Conservation (phyloP, 2,888 invertebrate species). For the Oligia latruncula region DNA sequence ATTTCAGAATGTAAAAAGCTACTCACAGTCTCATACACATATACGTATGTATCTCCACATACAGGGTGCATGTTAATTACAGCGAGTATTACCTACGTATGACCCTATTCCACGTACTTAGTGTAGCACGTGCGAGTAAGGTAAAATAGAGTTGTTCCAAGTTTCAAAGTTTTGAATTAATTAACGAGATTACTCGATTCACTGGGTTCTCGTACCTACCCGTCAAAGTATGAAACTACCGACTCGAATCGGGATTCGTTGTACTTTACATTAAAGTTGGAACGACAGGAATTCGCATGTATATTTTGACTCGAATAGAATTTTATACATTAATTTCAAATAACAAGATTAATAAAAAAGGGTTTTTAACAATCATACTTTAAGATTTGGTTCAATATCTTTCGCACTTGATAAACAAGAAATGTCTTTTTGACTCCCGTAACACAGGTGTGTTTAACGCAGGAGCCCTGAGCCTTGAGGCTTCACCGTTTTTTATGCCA, state of each 20-base stretch:
- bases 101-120: conserved; percentile 30
- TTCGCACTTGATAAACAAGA: neutral
- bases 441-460: no score
- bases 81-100: conserved; percentile 19
- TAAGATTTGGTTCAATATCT: neutral
- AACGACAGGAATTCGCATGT: conserved; percentile 4
- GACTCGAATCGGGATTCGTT: conserved; percentile 7
- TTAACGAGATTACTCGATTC: conserved; percentile 55
- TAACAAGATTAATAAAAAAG: neutral
- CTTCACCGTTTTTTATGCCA: no score
- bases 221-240: conserved; percentile 12
- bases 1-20: neutral
- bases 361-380: neutral
- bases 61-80: conserved; percentile 36
- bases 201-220: conserved; percentile 38
- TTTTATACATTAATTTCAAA: neutral
- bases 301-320: neutral
- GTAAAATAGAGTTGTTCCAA: conserved; percentile 31
- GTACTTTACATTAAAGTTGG: conserved; percentile 37
- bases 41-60: no score
- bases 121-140: conserved; percentile 17
- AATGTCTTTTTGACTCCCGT: no score
- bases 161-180: conserved; percentile 61
- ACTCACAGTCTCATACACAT: neutral
- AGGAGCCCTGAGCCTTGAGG: no score